phyloP scores from a whole-genome alignment of 2,113 vertebrate species.

The Gavialis gangeticus region DNA sequence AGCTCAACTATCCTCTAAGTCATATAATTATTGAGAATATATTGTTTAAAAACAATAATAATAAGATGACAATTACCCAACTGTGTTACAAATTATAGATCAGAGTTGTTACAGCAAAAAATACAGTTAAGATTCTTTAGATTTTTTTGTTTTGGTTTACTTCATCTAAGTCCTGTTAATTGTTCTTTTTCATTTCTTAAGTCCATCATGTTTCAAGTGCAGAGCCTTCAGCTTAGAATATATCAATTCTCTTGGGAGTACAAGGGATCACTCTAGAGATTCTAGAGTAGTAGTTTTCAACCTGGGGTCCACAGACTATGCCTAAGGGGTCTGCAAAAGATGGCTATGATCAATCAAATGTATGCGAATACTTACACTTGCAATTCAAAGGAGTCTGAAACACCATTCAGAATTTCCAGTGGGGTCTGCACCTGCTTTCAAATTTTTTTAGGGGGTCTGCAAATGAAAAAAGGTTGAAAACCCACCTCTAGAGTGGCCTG shows the following conservation, averaged over 20 bases:
- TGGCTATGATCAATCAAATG: too few relatives aligned
- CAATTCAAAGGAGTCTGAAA: too few relatives aligned
- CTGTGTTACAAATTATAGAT: not conserved
- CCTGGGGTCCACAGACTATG: too few relatives aligned
- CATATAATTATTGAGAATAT: constrained; percentile 11
- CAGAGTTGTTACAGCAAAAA: not conserved
- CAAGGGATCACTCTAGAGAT: constrained; percentile 3
- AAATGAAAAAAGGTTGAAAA: too few relatives aligned
- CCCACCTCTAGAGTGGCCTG: not conserved
- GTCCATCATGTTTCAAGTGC: not conserved
- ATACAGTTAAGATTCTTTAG: not conserved
- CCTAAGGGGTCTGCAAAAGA: too few relatives aligned
- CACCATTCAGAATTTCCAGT: too few relatives aligned
- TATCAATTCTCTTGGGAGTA: not conserved
- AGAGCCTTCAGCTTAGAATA: not conserved
- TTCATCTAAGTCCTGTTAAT: not conserved
- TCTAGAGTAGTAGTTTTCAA: too few relatives aligned
- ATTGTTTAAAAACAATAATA: constrained; percentile 2
- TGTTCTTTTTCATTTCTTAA: constrained; percentile 7
- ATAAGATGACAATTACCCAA: constrained; percentile 4
- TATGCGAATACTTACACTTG: too few relatives aligned
- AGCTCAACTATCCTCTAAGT: constrained; percentile 29
- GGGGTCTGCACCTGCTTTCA: too few relatives aligned
- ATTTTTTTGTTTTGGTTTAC: not conserved
- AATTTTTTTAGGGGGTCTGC: too few relatives aligned